A percentile compares a stretch with the other conserved stretches of the same genome.
Evolutionary conservation across 1,140 invertebrate genomes (phyloP).

Genomic region (Brachionus angularis): DNA sequence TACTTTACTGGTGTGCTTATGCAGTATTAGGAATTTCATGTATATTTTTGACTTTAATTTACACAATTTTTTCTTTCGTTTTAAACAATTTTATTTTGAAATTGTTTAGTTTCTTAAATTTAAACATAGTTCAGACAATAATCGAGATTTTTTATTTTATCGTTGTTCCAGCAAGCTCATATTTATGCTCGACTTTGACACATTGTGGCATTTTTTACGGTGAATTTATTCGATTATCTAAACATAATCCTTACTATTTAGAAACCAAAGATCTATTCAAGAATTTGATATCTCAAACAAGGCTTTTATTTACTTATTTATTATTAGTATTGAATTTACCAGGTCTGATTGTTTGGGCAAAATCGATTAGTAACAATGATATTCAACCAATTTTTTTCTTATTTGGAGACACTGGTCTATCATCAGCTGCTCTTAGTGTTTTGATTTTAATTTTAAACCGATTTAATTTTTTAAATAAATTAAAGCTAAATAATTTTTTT

Average conservation of each 20-base stretch:
- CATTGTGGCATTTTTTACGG: too few relatives aligned
- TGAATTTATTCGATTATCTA: too few relatives aligned
- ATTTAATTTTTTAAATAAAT: constrained; percentile 16
- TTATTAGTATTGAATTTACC: constrained; percentile 20
- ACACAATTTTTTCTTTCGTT: not conserved
- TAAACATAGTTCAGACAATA: not conserved
- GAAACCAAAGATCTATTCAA: not conserved
- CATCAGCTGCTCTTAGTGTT: not conserved
- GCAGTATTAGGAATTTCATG: not conserved
- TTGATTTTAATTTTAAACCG: constrained; percentile 1
- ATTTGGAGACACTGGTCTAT: constrained; percentile 1
- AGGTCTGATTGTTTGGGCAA: constrained; percentile 21
- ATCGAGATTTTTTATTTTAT: not conserved
- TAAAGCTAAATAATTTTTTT: not conserved
- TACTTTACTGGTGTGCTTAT: constrained; percentile 12
- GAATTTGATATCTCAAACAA: too few relatives aligned
- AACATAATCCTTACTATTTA: not conserved
- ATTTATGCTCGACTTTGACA: too few relatives aligned
- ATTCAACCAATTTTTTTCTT: constrained; percentile 2
- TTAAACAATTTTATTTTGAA: not conserved
- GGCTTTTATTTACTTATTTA: constrained; percentile 28
- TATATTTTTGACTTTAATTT: constrained; percentile 2
- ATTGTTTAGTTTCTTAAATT: not conserved
- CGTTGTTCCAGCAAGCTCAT: not conserved
- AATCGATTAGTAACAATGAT: constrained; percentile 6